A percentile compares a stretch with the other conserved stretches of the same genome.
phyloP scores from a whole-genome alignment of 2,888 invertebrate genomes.

The Creontiades dilutus region DNA sequence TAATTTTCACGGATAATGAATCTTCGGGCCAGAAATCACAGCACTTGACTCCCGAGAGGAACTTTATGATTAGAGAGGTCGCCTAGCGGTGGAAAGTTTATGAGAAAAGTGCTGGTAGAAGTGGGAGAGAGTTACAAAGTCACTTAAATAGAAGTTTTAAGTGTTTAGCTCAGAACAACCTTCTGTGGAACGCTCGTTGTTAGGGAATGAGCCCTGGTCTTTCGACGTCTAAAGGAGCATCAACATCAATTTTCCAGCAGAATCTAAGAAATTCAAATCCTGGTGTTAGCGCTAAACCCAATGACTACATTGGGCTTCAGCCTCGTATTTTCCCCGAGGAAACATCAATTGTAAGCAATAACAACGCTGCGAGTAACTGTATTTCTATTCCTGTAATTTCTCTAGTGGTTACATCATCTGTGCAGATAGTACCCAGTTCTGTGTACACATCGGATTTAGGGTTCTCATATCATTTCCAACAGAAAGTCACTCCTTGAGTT shows the following conservation, averaged over 20 bases:
- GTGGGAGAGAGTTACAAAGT: slow-evolving; percentile 37
- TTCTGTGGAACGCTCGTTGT: neutral
- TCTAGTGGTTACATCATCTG: no score
- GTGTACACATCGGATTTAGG: no score
- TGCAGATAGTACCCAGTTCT: no score
- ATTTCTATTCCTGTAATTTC: no score
- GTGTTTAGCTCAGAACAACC: slow-evolving; percentile 43
- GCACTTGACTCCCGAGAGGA: slow-evolving; percentile 14
- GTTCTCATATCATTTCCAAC: no score
- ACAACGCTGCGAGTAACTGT: no score
- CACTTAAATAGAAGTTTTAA: slow-evolving; percentile 59
- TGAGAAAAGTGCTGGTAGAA: slow-evolving; percentile 36
- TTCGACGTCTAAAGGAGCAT: neutral
- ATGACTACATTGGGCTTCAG: no score
- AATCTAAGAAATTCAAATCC: neutral
- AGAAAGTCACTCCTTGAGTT: no score
- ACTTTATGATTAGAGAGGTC: slow-evolving; percentile 27
- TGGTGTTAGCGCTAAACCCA: neutral
- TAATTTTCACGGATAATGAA: slow-evolving; percentile 17
- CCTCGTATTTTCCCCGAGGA: no score
- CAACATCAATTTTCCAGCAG: neutral
- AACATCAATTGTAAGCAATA: no score
- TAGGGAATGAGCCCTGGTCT: neutral
- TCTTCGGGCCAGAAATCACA: neutral
- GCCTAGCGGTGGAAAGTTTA: neutral